Evolutionary conservation across 2,888 invertebrate genomes (phyloP).

Genomic region (Himalopsyche kuldschensis): DNA sequence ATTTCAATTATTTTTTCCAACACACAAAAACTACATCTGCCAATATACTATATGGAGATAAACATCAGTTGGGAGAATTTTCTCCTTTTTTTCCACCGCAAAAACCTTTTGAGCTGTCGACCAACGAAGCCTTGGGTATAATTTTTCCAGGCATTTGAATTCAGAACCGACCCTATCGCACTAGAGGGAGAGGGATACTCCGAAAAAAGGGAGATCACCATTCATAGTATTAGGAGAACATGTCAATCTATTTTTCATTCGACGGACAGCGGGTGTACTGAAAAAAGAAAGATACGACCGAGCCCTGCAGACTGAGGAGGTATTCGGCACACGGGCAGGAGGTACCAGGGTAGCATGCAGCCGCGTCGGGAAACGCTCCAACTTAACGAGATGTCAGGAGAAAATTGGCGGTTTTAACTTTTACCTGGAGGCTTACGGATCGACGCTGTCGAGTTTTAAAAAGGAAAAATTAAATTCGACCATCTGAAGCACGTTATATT

Average conservation of each 20-base stretch:
- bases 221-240: conserved; percentile 30
- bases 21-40: neutral
- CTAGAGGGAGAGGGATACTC: neutral
- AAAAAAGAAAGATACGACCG: neutral
- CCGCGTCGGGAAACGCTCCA: neutral
- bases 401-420: conserved; percentile 17
- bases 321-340: neutral
- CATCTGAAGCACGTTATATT: neutral
- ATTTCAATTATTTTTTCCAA: neutral
- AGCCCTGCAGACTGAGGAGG: neutral
- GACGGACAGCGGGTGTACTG: conserved; percentile 14
- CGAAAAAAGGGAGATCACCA: conserved; percentile 11
- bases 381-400: conserved; percentile 26
- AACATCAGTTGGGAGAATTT: neutral
- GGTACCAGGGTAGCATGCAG: neutral
- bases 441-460: neutral
- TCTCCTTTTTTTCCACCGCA: neutral
- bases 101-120: neutral
- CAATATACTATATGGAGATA: neutral
- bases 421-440: conserved; percentile 3
- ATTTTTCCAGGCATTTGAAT: conserved; percentile 31
- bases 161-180: conserved; percentile 1
- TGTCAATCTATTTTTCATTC: conserved; percentile 35
- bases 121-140: neutral
- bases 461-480: neutral